Percentiles rank a stretch among this genome's conserved stretches.
Evolutionary conservation across 2,113 vertebrate genomes (phyloP).

Genomic region (Panurus biarmicus): DNA sequence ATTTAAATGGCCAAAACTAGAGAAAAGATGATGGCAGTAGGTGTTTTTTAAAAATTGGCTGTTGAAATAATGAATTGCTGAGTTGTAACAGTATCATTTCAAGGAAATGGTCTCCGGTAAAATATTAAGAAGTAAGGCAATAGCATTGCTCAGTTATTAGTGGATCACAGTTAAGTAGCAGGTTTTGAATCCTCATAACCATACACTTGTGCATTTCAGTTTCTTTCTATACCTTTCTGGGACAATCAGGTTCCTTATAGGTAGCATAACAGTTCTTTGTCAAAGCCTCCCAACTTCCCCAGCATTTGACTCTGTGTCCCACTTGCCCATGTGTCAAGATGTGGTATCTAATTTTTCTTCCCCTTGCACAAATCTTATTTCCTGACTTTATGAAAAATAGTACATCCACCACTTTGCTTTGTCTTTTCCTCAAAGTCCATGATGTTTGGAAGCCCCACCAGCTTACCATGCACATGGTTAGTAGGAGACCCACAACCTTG

Average conservation of each 20-base stretch:
- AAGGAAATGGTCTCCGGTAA: neutral
- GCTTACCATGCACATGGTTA: neutral
- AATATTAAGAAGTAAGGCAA: neutral
- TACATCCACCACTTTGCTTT: neutral
- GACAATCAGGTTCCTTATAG: neutral
- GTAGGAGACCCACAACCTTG: neutral
- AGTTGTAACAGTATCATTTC: neutral
- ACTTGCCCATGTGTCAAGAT: neutral
- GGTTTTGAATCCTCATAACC: neutral
- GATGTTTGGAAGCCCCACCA: neutral
- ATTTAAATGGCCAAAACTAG: neutral
- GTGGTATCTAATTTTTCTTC: neutral
- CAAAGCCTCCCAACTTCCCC: neutral
- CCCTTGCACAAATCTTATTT: neutral
- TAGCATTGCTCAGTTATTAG: neutral
- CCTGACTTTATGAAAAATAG: neutral
- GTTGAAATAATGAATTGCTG: neutral
- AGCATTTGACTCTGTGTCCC: neutral
- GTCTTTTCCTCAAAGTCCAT: neutral
- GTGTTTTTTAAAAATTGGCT: neutral
- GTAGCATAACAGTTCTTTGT: neutral
- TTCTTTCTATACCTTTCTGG: neutral
- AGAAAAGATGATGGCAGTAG: neutral
- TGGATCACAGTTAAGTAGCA: neutral
- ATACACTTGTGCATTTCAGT: neutral